phyloP scores from a whole-genome alignment of 2,113 vertebrate genomes.

The Cephalopterus ornatus region DNA sequence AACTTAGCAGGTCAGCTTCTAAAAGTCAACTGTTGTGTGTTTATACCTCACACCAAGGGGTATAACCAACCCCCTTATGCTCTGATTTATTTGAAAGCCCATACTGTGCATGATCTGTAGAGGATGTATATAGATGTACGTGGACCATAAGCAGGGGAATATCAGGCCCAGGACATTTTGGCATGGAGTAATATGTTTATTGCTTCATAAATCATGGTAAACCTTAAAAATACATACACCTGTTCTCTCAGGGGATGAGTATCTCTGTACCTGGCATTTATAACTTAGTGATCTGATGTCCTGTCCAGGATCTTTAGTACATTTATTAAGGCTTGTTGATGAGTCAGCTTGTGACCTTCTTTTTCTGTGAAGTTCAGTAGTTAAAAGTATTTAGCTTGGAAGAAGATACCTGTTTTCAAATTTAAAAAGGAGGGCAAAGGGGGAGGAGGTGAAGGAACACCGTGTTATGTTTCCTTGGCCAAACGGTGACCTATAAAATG shows the following conservation, averaged over 20 bases:
- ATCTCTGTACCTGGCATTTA: slow-evolving; percentile 6
- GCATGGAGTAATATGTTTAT: not conserved
- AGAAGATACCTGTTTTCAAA: slow-evolving; percentile 64
- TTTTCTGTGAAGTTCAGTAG: slow-evolving; percentile 42
- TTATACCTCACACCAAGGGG: not conserved
- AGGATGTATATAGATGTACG: not conserved
- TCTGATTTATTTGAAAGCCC: not conserved
- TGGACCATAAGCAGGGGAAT: not conserved
- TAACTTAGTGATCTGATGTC: not conserved
- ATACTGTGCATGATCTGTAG: not conserved
- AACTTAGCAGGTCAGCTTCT: not conserved
- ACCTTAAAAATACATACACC: slow-evolving; percentile 13
- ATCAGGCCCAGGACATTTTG: not conserved
- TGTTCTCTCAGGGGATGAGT: not conserved
- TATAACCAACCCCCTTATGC: not conserved
- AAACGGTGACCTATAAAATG: slow-evolving; percentile 62
- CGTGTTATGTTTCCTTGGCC: slow-evolving; percentile 53
- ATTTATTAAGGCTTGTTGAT: not conserved
- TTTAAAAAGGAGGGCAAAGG: not conserved
- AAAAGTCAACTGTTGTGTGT: not conserved
- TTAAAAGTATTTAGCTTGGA: slow-evolving; percentile 67
- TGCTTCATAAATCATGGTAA: slow-evolving; percentile 43
- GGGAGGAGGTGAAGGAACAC: slow-evolving; percentile 15
- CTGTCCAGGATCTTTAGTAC: not conserved
- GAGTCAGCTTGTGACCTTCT: slow-evolving; percentile 31